These are phyloP conservation scores for Etheostoma spectabile DNA, from an alignment of 2,113 vertebrate genomes.

Conservation along the genomic window DNA sequence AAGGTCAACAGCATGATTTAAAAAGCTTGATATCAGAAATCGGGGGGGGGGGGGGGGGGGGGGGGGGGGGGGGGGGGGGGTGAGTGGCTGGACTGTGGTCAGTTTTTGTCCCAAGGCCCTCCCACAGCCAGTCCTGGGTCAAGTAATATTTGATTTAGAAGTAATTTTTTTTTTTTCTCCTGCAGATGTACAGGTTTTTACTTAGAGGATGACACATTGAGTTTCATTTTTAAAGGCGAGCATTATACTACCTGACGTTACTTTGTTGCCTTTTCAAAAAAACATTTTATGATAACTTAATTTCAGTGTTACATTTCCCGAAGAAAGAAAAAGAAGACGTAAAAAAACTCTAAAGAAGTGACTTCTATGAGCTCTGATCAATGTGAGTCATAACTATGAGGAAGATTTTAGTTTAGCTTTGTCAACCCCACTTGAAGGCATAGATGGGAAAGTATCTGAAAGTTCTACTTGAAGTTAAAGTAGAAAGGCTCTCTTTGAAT, in stretches of 20 bases:
- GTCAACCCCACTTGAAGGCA: not conserved
- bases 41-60: not conserved
- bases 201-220: not conserved
- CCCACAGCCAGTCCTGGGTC: not conserved
- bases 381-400: too few relatives aligned
- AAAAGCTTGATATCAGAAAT: not conserved
- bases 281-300: not conserved
- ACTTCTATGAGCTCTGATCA: not conserved
- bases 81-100: not conserved
- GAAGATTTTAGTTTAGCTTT: not conserved
- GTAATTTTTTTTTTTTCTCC: not conserved
- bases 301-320: not conserved
- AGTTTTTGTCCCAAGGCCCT: not conserved
- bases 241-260: not conserved
- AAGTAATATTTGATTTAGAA: not conserved
- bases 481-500: not conserved
- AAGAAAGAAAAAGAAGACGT: not conserved
- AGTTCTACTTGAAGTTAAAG: not conserved
- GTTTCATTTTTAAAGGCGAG: not conserved
- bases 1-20: not conserved
- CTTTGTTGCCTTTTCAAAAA: slow-evolving; percentile 2
- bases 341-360: not conserved
- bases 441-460: not conserved
- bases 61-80: not conserved
- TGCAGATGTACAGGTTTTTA: not conserved